Evolutionary conservation across 2,797 vertebrate genomes (phyloP).

Genomic region (Leptoclinus maculatus): DNA sequence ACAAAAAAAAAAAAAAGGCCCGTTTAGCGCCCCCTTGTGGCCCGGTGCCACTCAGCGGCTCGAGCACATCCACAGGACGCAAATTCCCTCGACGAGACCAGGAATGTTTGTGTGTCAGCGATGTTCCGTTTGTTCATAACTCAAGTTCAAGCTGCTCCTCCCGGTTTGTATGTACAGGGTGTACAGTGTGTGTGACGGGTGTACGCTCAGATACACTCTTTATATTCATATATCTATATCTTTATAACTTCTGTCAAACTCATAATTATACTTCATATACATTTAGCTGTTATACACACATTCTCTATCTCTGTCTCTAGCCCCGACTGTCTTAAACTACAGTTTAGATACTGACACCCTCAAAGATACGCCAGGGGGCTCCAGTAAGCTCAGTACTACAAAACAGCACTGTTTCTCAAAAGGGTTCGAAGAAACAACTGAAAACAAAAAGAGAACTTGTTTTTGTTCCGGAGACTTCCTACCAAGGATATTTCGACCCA

Average conservation of each 20-base stretch:
- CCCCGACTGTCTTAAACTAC: slow-evolving; percentile 89
- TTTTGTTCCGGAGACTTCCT: slow-evolving; percentile 79
- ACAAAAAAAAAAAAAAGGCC: slow-evolving; percentile 65
- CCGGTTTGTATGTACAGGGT: slow-evolving; percentile 91
- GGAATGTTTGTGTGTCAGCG: slow-evolving; percentile 84
- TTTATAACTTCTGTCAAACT: slow-evolving; percentile 83
- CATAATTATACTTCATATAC: slow-evolving; percentile 84
- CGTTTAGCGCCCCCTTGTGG: slow-evolving; percentile 71
- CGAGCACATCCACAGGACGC: slow-evolving; percentile 66
- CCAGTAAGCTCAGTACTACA: slow-evolving; percentile 78
- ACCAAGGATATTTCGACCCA: slow-evolving; percentile 91
- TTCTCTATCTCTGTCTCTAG: slow-evolving; percentile 82
- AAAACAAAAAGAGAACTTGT: slow-evolving; percentile 79
- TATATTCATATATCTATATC: slow-evolving; percentile 82
- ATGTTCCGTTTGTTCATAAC: slow-evolving; percentile 69
- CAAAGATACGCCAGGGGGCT: slow-evolving; percentile 71
- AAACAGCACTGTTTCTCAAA: slow-evolving; percentile 80
- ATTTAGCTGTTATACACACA: slow-evolving; percentile 86
- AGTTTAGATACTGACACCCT: slow-evolving; percentile 89
- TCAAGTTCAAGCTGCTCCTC: slow-evolving; percentile 62
- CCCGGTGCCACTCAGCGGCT: slow-evolving; percentile 83
- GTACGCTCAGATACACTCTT: slow-evolving; percentile 81
- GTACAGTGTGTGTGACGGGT: slow-evolving; percentile 70
- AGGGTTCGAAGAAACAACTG: slow-evolving; percentile 67
- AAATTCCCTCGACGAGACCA: slow-evolving; percentile 76